phyloP scores from a whole-genome alignment of 2,113 vertebrate species.

The Atractosteus spatula region DNA sequence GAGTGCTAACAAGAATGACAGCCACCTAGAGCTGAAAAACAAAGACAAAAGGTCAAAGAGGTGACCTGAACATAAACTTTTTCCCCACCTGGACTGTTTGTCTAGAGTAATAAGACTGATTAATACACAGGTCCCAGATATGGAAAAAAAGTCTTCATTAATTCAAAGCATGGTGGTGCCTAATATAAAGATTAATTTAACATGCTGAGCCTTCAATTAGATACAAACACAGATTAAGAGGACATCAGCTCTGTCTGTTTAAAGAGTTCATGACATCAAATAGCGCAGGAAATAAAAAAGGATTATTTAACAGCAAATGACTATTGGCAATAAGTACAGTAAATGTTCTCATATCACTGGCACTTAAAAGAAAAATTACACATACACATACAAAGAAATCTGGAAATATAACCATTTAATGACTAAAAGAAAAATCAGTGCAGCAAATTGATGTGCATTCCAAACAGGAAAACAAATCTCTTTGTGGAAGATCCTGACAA shows the following conservation, averaged over 20 bases:
- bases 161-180: background rate
- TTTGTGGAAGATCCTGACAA: too few relatives aligned
- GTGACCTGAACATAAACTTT: constrained; percentile 35
- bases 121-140: background rate
- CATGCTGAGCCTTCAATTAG: constrained; percentile 26
- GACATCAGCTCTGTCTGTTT: constrained; percentile 22
- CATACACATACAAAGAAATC: background rate
- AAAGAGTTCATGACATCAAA: constrained; percentile 38
- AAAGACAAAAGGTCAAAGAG: constrained; percentile 27
- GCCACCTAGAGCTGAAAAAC: constrained; percentile 10
- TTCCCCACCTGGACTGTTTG: background rate
- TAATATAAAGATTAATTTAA: constrained; percentile 29
- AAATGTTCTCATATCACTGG: constrained; percentile 19
- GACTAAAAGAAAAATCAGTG: too few relatives aligned
- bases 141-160: background rate
- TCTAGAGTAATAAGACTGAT: background rate
- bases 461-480: too few relatives aligned
- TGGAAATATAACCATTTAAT: too few relatives aligned
- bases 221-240: constrained; percentile 32
- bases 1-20: constrained; percentile 28
- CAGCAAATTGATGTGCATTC: too few relatives aligned
- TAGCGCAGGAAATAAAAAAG: constrained; percentile 36
- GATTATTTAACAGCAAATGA: constrained; percentile 22
- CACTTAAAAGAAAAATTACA: constrained; percentile 39
- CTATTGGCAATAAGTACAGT: constrained; percentile 21